Base-by-base conservation (phyloP, 2,797 vertebrate species). In the Carduelis carduelis region DNA sequence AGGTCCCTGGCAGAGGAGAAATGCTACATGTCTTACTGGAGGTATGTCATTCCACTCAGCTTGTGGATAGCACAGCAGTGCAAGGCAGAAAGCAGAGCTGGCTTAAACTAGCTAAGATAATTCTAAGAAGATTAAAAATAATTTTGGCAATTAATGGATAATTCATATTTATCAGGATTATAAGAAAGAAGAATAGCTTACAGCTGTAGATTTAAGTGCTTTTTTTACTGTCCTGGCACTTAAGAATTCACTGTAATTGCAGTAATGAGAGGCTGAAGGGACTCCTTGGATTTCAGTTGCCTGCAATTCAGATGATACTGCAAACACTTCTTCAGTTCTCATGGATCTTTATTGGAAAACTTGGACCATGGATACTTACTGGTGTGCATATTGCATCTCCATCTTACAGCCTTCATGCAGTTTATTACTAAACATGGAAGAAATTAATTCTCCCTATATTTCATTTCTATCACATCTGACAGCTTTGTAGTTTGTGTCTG, bases 361-460 rank as follows among this genome's bases (percentile, higher is more conserved):
- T 39, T 93, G 59, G 74, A 55, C 55, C 64, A 56, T 3, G 88
- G 79, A 69, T 72, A 8, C 28, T 79, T 84, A 59, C 43, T 75
- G 50, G 44, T 46, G 70, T 94, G 72, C 35, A 71, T 78, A 50
- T 30, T 78, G 35, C 47, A 75, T 55, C 46, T 78, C 59, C 14
- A 27, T 75, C 19, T 81, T 63, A 76, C 2, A 27, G 28, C 39
- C 72, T 86, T 65, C 26, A 52, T 78, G 32, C 27, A 72, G 41
- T 72, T 93, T 84, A 65, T 84, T 90, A 85, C 77, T 91, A 91
- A 95, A 93, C 55, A 88, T 95, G 91, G 91, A 86, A 85, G 74
- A 90, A 68, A 60, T 19, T 75, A 86, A 61, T 87, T 94, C 37
- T 75, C 44, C 11, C 41, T 64, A 5, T 87, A 85, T 89, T 89